Evolutionary conservation across 2,113 vertebrate genomes (phyloP).

Genomic region (Merops nubicus): DNA sequence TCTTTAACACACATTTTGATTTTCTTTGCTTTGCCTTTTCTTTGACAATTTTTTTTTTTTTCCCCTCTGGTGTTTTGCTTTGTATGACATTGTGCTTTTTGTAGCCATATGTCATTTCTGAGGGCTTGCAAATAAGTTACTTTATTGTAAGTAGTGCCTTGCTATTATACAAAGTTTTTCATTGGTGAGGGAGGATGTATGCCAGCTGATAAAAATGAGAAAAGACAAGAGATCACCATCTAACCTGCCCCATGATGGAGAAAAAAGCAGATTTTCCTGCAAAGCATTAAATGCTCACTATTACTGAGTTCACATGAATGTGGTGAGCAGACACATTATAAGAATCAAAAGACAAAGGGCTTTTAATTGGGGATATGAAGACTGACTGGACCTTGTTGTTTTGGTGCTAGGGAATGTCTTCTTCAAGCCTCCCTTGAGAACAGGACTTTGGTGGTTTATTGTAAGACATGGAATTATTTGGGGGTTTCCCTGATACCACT

Average conservation of each 20-base stretch:
- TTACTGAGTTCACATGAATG: accelerated
- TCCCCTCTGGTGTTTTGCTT: not conserved
- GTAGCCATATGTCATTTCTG: not conserved
- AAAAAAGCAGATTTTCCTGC: not conserved
- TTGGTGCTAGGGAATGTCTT: not conserved
- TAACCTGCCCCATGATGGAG: not conserved
- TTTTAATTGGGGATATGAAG: not conserved
- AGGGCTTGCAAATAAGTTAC: not conserved
- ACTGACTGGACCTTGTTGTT: not conserved
- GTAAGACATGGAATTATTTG: not conserved
- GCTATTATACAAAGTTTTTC: not conserved
- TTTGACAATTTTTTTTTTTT: conserved; percentile 22
- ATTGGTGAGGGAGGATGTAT: not conserved
- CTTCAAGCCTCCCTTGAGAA: not conserved
- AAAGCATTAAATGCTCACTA: not conserved
- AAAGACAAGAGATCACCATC: not conserved
- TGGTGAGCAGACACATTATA: not conserved
- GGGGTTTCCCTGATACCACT: not conserved
- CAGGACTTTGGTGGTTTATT: not conserved
- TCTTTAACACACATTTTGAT: conserved; percentile 38
- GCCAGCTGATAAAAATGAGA: not conserved
- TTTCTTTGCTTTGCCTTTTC: conserved; percentile 44
- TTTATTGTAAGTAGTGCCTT: not conserved
- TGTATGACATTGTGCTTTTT: not conserved
- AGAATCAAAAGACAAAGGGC: not conserved